Evolutionary conservation across 2,797 vertebrate genomes (phyloP).

Genomic region (Allobates femoralis): DNA sequence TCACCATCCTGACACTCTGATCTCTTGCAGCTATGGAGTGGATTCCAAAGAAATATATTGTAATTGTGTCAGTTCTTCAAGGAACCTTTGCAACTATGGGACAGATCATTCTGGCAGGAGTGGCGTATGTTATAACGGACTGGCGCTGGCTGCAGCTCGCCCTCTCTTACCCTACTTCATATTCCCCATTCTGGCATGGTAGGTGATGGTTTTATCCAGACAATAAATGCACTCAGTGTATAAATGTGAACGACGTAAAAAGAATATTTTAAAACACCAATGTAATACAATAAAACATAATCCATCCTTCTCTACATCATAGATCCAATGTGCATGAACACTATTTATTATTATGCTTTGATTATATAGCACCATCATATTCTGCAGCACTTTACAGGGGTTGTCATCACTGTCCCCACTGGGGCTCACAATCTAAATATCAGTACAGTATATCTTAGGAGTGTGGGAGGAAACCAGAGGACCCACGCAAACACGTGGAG

Average conservation of each 20-base stretch:
- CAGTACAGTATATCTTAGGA: too few relatives aligned
- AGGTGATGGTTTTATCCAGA: slow-evolving; percentile 46
- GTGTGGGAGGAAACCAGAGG: too few relatives aligned
- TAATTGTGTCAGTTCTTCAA: slow-evolving; percentile 73
- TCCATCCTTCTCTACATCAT: too few relatives aligned
- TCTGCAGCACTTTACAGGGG: too few relatives aligned
- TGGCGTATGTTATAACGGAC: slow-evolving; percentile 78
- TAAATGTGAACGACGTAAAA: not conserved
- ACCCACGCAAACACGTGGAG: too few relatives aligned
- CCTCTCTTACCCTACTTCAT: slow-evolving; percentile 74
- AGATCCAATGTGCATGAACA: too few relatives aligned
- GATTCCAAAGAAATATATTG: slow-evolving; percentile 78
- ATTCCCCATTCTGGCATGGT: slow-evolving; percentile 80
- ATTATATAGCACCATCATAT: too few relatives aligned
- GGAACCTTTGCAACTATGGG: slow-evolving; percentile 81
- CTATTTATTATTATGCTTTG: too few relatives aligned
- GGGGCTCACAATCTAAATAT: too few relatives aligned
- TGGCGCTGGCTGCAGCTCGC: slow-evolving; percentile 81
- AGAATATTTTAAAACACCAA: too few relatives aligned
- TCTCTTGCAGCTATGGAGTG: slow-evolving; percentile 79
- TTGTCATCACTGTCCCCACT: too few relatives aligned
- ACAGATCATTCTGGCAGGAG: slow-evolving; percentile 76
- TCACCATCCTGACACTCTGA: not conserved
- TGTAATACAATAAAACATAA: too few relatives aligned
- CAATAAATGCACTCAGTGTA: not conserved